Evolutionary conservation across 2,888 invertebrate species (phyloP).

Genomic region (Amiota mariae): DNA sequence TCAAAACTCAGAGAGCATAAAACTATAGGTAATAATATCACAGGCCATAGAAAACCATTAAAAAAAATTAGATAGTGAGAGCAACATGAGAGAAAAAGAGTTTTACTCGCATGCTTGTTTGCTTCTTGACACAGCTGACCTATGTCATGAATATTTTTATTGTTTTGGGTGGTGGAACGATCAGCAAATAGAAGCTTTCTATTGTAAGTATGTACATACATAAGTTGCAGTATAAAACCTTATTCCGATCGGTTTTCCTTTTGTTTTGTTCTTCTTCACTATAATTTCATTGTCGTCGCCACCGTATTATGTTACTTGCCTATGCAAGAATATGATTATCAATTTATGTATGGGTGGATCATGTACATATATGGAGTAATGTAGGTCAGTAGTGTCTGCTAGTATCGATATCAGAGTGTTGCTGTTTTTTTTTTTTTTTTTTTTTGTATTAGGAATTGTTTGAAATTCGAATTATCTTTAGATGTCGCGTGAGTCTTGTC

Average conservation of each 20-base stretch:
- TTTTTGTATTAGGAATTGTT: background rate
- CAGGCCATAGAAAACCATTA: background rate
- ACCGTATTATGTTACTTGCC: background rate
- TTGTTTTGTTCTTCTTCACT: background rate
- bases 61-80: background rate
- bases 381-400: conserved; percentile 43
- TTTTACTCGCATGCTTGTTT: background rate
- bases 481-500: no score
- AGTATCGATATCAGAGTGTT: no score
- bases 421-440: no score
- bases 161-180: no score
- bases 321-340: no score
- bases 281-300: background rate
- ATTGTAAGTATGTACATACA: no score
- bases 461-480: background rate
- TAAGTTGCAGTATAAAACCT: background rate
- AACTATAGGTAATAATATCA: conserved; percentile 31
- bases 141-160: no score
- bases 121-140: background rate
- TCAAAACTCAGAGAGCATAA: conserved; percentile 11
- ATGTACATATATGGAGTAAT: conserved; percentile 34
- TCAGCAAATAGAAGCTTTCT: no score
- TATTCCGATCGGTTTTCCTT: background rate
- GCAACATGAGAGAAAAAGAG: background rate
- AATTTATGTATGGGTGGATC: conserved; percentile 21